Percentiles rank a stretch among this genome's conserved stretches.
phyloP scores from a whole-genome alignment of 2,888 invertebrate genomes.

The Drosophila rellima region DNA sequence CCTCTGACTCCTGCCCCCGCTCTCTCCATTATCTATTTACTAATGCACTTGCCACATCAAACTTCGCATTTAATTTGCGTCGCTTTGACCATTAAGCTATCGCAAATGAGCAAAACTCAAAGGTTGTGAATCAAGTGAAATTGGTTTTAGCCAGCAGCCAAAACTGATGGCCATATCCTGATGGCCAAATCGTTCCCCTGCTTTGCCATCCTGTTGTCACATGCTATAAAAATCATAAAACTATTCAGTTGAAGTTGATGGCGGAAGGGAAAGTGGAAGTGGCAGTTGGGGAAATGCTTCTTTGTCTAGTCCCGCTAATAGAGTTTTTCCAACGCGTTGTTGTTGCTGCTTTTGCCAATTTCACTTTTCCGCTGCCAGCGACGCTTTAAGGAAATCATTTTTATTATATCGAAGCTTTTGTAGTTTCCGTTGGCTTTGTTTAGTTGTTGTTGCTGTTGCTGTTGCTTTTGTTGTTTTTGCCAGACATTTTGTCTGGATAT shows the following conservation, averaged over 20 bases:
- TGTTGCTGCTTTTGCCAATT: constrained; percentile 59
- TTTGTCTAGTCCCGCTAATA: constrained; percentile 77
- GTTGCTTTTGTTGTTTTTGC: constrained; percentile 18
- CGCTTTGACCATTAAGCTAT: constrained; percentile 69
- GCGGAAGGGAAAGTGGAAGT: not conserved
- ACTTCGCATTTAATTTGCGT: constrained; percentile 65
- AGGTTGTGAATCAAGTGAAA: constrained; percentile 26
- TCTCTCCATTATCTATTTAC: not conserved
- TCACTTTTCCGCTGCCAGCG: constrained; percentile 63
- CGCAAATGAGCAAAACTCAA: constrained; percentile 52
- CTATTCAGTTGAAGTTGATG: constrained; percentile 59
- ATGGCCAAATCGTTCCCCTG: not conserved
- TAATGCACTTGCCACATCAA: constrained; percentile 39
- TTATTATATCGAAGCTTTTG: constrained; percentile 78
- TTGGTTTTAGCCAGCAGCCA: constrained; percentile 45
- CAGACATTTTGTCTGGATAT: constrained; percentile 46
- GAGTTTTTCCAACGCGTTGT: constrained; percentile 61
- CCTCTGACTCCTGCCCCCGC: not conserved
- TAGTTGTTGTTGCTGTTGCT: constrained; percentile 18
- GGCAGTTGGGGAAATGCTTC: constrained; percentile 24
- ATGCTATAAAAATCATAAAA: constrained; percentile 80
- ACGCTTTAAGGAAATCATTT: constrained; percentile 72
- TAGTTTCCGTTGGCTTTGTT: constrained; percentile 69
- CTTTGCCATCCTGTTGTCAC: constrained; percentile 63
- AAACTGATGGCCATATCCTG: constrained; percentile 54